Evolutionary conservation across 2,797 vertebrate species (phyloP), one percentile per base, ranked within the genome.

Genomic region (Lithobates sylvaticus): DNA sequence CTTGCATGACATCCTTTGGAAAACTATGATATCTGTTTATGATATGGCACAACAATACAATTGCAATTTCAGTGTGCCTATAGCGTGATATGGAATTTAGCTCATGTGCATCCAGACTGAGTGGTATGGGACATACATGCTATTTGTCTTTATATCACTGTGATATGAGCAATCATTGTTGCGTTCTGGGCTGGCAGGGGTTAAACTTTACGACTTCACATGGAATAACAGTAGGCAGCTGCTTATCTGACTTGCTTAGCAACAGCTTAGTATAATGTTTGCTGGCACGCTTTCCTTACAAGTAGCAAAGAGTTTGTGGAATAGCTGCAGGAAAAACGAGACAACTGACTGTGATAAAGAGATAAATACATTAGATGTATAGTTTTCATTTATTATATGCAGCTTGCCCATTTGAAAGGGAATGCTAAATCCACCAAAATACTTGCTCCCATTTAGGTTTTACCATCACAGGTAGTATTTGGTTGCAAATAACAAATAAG

Each of bases 1-100:
- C 79, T 79, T 76, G 74, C 70, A 84, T 68, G 76, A 29, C 58
- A 74, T 87, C 61, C 76, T 34, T 83, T 75, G 72, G 81, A 73
- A 76, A 87, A 74, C 70, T 32, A 42, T 29, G 32, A 68, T 85
- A 80, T 80, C 77, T 85, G 54, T 74, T 85, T 75, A 67, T 54
- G 70, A 42, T 54, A 64, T 87, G 74, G 68, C 71, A 83, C 75
- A 82, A 73, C 39, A 39, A 39, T 61, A 54, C 29, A 64, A 76
- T 34, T 81, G 73, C 44, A 82, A 77, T 81, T 70, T 77, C 65
- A 13, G 67, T 81, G 78, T 58, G 27, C 78, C 23, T n/a, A 36
- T 50, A 61, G 39, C 36, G 21, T 74, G 36, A 65, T 74, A 42
- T 78, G 67, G 47, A 54, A 78, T 73, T 47, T 73, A 67, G 54